phyloP scores from a whole-genome alignment of 2,113 vertebrate genomes.

The Poecilia latipinna region DNA sequence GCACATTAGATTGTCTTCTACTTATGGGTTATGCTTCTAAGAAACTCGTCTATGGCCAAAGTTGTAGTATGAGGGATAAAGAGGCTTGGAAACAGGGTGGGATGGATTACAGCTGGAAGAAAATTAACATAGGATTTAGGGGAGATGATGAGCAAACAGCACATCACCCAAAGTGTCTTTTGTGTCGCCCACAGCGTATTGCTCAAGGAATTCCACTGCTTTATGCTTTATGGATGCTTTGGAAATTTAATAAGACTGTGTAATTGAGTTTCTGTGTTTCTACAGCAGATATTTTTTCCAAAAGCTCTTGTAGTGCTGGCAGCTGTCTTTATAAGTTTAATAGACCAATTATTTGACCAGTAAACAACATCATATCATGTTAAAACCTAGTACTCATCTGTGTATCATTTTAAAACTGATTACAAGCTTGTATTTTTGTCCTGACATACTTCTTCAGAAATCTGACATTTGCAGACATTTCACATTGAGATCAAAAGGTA shows the following conservation, averaged over 20 bases:
- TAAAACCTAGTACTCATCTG: not conserved
- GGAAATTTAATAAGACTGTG: slow-evolving; percentile 26
- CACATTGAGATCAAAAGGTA: not conserved
- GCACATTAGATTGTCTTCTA: not conserved
- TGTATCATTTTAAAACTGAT: not conserved
- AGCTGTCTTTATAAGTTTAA: not conserved
- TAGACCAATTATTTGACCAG: not conserved
- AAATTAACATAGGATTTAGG: slow-evolving; percentile 9
- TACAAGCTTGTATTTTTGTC: not conserved
- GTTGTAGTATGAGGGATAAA: slow-evolving; percentile 5
- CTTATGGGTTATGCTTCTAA: not conserved
- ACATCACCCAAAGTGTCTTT: slow-evolving; percentile 3
- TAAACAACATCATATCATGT: not conserved
- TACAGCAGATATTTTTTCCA: not conserved
- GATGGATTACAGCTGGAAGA: slow-evolving; percentile 7
- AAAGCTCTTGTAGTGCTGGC: not conserved
- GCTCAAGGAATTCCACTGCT: slow-evolving; percentile 7
- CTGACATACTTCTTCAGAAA: not conserved
- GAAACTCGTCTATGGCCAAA: slow-evolving; percentile 32
- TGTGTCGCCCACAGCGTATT: slow-evolving; percentile 23
- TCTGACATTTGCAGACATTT: not conserved
- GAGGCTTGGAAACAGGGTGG: not conserved
- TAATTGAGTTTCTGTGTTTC: slow-evolving; percentile 4
- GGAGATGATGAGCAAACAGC: slow-evolving; percentile 14
- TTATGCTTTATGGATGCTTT: slow-evolving; percentile 11